Evolutionary conservation across 2,113 vertebrate species (phyloP).

Genomic region (Pelusios castaneus): DNA sequence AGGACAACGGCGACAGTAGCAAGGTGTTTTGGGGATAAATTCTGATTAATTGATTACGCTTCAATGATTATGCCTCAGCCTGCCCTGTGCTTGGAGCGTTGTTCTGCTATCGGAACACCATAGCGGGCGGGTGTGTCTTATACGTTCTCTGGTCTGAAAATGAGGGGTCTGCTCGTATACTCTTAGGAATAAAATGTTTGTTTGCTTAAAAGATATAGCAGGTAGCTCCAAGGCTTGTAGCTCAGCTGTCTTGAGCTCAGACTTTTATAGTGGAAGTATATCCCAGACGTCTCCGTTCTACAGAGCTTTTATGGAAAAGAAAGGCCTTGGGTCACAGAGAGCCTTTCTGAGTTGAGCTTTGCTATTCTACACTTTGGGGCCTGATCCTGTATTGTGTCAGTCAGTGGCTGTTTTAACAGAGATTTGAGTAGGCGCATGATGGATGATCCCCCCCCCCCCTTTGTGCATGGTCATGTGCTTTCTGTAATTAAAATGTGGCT

Average conservation of each 20-base stretch:
- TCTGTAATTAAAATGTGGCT: constrained; percentile 18
- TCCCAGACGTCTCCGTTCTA: not conserved
- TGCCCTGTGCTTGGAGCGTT: not conserved
- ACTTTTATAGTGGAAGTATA: not conserved
- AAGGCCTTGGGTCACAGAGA: constrained; percentile 12
- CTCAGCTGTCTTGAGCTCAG: not conserved
- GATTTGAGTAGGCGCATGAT: not conserved
- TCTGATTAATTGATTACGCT: not conserved
- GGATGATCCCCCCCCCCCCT: not conserved
- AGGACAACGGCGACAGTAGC: constrained; percentile 18
- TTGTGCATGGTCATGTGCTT: not conserved
- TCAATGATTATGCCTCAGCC: not conserved
- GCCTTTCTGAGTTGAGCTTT: constrained; percentile 30
- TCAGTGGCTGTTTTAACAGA: not conserved
- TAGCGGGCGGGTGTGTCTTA: not conserved
- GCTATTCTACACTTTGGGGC: not conserved
- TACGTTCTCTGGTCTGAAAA: not conserved
- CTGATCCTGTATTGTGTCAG: not conserved
- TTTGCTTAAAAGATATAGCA: not conserved
- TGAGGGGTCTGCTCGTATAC: not conserved
- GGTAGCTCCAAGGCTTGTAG: not conserved
- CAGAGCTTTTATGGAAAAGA: not conserved
- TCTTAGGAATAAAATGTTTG: not conserved
- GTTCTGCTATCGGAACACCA: not conserved
- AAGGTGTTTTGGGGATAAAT: constrained; percentile 62